Base-by-base conservation (phyloP, 2,113 vertebrate genomes). In the Morone chrysops region DNA sequence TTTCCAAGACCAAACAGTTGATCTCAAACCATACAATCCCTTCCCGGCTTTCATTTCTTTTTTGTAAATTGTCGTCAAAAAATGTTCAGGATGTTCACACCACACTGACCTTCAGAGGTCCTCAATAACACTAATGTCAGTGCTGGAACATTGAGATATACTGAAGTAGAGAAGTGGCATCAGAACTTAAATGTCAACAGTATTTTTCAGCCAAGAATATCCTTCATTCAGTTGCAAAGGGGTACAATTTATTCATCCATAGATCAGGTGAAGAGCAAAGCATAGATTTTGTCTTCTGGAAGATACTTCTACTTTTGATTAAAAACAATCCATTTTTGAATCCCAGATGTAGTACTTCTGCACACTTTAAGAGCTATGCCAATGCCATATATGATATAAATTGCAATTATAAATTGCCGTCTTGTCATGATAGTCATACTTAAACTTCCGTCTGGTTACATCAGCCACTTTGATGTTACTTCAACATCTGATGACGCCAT, bases 161-260 rank as follows among this genome's bases (percentile, higher is more conserved):
- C 20, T 40, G 43, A 74, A 54, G 10, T 4, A 18, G 4, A 73
- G 63, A 45, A 38, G 45, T 2, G 20, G 11, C 36, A 0, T 51
- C 38, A 41, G 12, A 47, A 50, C 25, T 77, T 53, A 81, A 86
- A 86, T 81, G 81, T 87, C 81, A 81, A 63, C 51, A 40, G 56
- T 56, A 14, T 71, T 61, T 61, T 45, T 8, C 41, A 68, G 51
- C 48, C 25, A 62, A 56, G 65, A 71, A 43, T 25, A 73, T 7
- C 12, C 10, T 73, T 40, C 6, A 25, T 40, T 61, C 25, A 4
- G 68, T 7, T 22, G 11, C 25, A 31, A 61, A 69, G 9, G 31
- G 59, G 59, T 56, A 38, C 20, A 1, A 25, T 43, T 38, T 31
- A 22, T 54, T 74, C 70, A 20, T 36, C n/a, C 70, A 41, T 4